Evolutionary conservation across 2,113 vertebrate genomes (phyloP), one percentile per base, ranked within the genome.

Genomic region (Ceuthmochares aereus): DNA sequence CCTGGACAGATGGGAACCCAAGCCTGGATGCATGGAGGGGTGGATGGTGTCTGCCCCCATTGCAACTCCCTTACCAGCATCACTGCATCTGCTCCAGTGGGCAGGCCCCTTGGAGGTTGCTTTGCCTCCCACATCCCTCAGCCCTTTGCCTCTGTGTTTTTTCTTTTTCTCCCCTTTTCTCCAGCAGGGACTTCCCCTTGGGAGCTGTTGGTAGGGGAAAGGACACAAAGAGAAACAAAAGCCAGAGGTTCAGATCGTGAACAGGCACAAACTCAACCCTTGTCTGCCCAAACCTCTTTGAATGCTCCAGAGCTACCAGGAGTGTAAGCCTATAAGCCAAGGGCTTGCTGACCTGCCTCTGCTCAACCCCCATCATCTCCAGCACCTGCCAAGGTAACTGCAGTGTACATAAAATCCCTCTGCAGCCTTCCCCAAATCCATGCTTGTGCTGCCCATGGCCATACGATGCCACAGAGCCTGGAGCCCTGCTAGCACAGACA

Each of bases 401-500:
- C 84, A 74, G 37, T 0, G 0, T n/a, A 26, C 42, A 68, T 74
- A 30, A 34, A 66, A 32, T 47, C 40, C 40, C 18, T 55, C 59
- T 8, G 2, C 16, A 25, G 55, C 4, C 3, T 7, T 12, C 29
- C 42, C 64, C 52, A 34, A 87, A 77, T 36, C 69, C 22, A 45
- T 76, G n/a, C 58, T 78, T 0, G 0, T 18, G 52, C 49, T 47
- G 58, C 62, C 42, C 1, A 0, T 45, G 68, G 36, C 85, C 5
- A 2, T 32, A 43, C 55, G 5, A 4, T 12, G 40, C 43, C 83
- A 32, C 88, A 27, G n/a, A 60, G 79, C 70, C 58, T 75, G 68
- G 75, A 72, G 4, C 23, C 58, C 85, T 67, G 56, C 82, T 54
- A 49, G 52, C 29, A 26, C 43, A 47, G 30, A 47, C 63, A 69